Percentiles rank a stretch among this genome's conserved stretches.
phyloP scores from a whole-genome alignment of 2,113 vertebrate species.

The Pterophyllum scalare region DNA sequence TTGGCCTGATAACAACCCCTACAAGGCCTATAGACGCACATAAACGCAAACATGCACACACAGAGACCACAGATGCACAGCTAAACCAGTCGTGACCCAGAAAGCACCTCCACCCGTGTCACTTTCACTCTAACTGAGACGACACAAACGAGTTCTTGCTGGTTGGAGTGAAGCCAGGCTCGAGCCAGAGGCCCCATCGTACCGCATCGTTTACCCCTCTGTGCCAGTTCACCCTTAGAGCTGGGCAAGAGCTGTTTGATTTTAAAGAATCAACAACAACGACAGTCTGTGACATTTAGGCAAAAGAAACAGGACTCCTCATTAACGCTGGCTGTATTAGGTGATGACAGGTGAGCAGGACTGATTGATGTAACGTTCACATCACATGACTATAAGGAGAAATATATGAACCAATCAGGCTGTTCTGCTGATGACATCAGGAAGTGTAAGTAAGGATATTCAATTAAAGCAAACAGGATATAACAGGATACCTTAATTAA shows the following conservation, averaged over 20 bases:
- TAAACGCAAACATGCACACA: neutral
- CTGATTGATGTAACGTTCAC: neutral
- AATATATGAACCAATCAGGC: neutral
- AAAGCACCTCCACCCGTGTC: conserved; percentile 65
- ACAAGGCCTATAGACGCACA: conserved; percentile 18
- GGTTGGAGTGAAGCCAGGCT: conserved; percentile 62
- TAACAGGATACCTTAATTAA: too few relatives aligned
- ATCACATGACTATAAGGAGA: neutral
- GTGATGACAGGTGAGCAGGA: neutral
- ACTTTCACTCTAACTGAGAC: conserved; percentile 58
- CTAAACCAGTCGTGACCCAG: conserved; percentile 56
- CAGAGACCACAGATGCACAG: conserved; percentile 20
- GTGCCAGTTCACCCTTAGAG: neutral
- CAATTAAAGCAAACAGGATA: too few relatives aligned
- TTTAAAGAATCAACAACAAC: too few relatives aligned
- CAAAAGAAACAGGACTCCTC: neutral
- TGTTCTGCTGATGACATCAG: too few relatives aligned
- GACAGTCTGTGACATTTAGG: neutral
- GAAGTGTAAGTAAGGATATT: too few relatives aligned
- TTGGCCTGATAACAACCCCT: conserved; percentile 83
- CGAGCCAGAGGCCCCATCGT: conserved; percentile 45
- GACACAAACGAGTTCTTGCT: conserved; percentile 27
- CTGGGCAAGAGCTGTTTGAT: neutral
- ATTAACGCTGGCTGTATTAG: neutral
- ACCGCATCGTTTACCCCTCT: neutral